A percentile compares a stretch with the other conserved stretches of the same genome.
phyloP scores from a whole-genome alignment of 2,113 vertebrate species.

The Melospiza georgiana region DNA sequence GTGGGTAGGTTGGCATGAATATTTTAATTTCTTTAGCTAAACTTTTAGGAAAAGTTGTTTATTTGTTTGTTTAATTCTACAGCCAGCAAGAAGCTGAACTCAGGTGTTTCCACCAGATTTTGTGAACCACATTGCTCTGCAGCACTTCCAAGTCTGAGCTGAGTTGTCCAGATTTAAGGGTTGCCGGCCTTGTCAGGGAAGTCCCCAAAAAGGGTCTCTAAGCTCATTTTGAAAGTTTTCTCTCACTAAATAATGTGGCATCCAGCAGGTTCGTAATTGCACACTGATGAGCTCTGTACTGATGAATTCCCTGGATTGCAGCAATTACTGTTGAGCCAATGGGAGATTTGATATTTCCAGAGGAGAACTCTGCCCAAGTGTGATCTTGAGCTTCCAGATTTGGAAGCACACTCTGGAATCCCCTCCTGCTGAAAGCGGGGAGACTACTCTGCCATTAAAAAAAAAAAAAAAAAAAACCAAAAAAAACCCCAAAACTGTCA shows the following conservation, averaged over 20 bases:
- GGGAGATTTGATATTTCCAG: neutral
- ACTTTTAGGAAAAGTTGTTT: neutral
- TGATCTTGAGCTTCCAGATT: neutral
- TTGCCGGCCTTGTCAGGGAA: neutral
- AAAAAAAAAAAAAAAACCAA: no score
- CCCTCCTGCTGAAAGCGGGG: neutral
- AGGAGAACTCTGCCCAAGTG: neutral
- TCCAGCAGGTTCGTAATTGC: neutral
- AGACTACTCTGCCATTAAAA: neutral
- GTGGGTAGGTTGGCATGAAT: accelerated
- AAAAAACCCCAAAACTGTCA: no score
- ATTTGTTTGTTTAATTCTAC: neutral
- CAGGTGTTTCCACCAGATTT: neutral
- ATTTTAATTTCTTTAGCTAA: neutral
- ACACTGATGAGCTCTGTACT: neutral
- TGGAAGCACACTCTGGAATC: neutral
- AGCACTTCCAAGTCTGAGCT: accelerated
- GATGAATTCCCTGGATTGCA: neutral
- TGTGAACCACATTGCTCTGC: accelerated
- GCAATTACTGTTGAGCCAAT: neutral
- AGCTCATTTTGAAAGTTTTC: neutral
- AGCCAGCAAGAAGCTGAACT: neutral
- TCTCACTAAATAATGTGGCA: neutral
- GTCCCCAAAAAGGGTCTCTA: neutral
- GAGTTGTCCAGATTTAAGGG: neutral